Percentiles rank a stretch among this genome's conserved stretches.
Conservation (phyloP, 2,113 vertebrate species). For the Passerina amoena region DNA sequence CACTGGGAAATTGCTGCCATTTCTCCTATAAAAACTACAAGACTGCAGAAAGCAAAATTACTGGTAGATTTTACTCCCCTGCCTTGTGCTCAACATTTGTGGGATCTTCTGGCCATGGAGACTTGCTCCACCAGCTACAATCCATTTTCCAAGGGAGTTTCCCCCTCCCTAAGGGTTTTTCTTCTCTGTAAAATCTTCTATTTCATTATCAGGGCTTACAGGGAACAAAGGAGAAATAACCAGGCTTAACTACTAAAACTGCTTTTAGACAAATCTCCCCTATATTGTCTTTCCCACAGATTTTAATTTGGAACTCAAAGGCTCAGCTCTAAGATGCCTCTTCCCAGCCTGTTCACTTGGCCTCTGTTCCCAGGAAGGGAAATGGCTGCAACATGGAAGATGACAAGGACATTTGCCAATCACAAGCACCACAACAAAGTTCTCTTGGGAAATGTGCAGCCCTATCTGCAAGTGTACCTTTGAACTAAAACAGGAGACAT, state of each 20-base stretch:
- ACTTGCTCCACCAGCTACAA: not conserved
- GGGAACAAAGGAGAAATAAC: not conserved
- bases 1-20: not conserved
- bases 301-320: not conserved
- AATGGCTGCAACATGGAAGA: not conserved
- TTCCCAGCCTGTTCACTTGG: not conserved
- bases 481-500: not conserved
- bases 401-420: not conserved
- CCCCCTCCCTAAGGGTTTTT: not conserved
- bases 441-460: not conserved
- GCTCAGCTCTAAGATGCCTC: not conserved
- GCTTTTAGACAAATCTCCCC: not conserved
- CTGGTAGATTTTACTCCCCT: not conserved
- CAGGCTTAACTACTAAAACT: not conserved
- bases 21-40: not conserved
- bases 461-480: not conserved
- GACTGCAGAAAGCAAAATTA: not conserved
- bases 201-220: not conserved
- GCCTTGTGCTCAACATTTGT: not conserved
- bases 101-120: not conserved
- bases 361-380: not conserved
- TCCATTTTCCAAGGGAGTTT: not conserved
- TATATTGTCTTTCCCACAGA: not conserved
- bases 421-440: not conserved
- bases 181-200: not conserved